Conservation (phyloP, 2,113 vertebrate species). For the Ochotona curzoniae region DNA sequence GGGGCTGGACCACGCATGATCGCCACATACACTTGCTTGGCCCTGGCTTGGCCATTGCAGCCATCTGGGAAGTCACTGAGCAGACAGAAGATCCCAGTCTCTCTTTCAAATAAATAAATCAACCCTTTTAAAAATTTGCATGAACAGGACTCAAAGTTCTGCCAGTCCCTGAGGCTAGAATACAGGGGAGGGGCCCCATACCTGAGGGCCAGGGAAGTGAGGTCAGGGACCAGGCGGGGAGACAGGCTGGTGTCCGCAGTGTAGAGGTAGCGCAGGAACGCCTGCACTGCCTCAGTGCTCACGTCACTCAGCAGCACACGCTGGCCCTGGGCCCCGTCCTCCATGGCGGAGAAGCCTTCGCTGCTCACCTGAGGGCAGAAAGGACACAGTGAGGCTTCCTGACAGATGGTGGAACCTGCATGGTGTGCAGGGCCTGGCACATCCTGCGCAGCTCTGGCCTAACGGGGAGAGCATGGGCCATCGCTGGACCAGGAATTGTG, state of each 20-base stretch:
- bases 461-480: no score
- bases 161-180: neutral
- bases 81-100: no score
- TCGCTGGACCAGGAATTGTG: neutral
- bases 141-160: neutral
- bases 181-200: constrained; percentile 56
- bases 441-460: neutral
- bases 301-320: constrained; percentile 91
- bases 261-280: constrained; percentile 92
- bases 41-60: no score
- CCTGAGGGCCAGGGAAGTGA: constrained; percentile 92
- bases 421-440: neutral
- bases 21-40: rapidly evolving
- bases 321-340: constrained; percentile 84
- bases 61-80: no score
- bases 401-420: neutral
- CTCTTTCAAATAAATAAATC: no score
- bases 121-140: no score
- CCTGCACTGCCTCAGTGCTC: constrained; percentile 80
- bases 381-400: neutral
- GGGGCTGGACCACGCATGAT: rapidly evolving
- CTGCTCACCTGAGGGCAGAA: constrained; percentile 87
- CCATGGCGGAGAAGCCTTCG: constrained; percentile 90
- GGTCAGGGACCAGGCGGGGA: constrained; percentile 80
- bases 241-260: constrained; percentile 84